Percentiles rank a stretch among this genome's conserved stretches.
These are phyloP conservation scores for Cryptosula pallasiana DNA, from an alignment of 2,888 invertebrate genomes.

Conservation along the genomic window DNA sequence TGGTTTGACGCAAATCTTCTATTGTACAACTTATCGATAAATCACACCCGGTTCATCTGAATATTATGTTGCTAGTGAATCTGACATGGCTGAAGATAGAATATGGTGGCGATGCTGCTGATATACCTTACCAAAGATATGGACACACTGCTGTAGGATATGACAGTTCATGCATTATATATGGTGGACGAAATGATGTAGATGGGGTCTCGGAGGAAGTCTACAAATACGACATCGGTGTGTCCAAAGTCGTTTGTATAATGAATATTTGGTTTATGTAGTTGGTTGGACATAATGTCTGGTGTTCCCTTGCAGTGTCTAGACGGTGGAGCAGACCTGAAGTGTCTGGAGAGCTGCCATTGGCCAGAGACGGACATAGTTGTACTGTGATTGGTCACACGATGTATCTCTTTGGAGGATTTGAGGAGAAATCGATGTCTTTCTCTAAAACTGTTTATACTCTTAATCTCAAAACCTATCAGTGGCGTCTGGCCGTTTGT, in stretches of 20 bases:
- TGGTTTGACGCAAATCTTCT: no score
- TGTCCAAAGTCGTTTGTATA: not conserved
- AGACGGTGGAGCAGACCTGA: conserved; percentile 48
- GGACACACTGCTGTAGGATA: conserved; percentile 85
- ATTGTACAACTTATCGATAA: no score
- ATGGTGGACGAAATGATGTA: conserved; percentile 85
- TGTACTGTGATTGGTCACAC: conserved; percentile 72
- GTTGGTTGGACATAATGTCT: no score
- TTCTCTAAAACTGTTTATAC: conserved; percentile 75
- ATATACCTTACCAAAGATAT: conserved; percentile 67
- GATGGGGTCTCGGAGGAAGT: conserved; percentile 72
- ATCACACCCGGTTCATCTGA: no score
- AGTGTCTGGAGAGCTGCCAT: conserved; percentile 65
- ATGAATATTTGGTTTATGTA: no score
- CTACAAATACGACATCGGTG: conserved; percentile 72
- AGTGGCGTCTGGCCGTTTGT: conserved; percentile 59
- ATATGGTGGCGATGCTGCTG: conserved; percentile 29
- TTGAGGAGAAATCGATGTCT: conserved; percentile 74
- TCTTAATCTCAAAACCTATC: conserved; percentile 67
- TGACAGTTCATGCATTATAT: conserved; percentile 71
- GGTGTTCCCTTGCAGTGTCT: no score
- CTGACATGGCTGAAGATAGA: conserved; percentile 11
- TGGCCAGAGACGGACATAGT: conserved; percentile 84
- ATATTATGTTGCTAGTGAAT: no score
- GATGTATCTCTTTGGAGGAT: conserved; percentile 89